Conservation (phyloP, 2,113 vertebrate genomes). For the Holacanthus passer region DNA sequence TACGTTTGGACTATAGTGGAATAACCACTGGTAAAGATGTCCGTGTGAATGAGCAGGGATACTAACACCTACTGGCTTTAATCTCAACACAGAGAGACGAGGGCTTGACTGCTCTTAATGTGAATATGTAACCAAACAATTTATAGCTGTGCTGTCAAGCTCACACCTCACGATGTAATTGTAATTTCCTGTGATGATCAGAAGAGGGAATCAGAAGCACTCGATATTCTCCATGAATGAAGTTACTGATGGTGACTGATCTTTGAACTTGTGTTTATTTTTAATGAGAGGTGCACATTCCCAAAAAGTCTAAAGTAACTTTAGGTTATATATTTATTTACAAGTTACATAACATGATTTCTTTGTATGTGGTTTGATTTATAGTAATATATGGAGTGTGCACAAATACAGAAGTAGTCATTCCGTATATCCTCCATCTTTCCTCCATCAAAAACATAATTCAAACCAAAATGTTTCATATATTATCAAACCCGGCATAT, state of each 20-base stretch:
- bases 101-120: slow-evolving; percentile 34
- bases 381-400: not conserved
- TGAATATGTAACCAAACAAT: slow-evolving; percentile 47
- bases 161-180: not conserved
- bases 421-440: not conserved
- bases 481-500: slow-evolving; percentile 7
- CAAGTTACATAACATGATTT: not conserved
- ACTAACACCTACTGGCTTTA: slow-evolving; percentile 50
- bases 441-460: not conserved
- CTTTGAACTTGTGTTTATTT: not conserved
- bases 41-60: not conserved
- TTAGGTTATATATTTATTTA: not conserved
- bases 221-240: not conserved
- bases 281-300: not conserved
- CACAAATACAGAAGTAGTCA: not conserved
- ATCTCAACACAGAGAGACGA: slow-evolving; percentile 36
- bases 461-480: not conserved
- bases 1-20: slow-evolving; percentile 21
- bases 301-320: not conserved
- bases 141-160: not conserved
- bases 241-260: not conserved
- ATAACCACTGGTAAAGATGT: slow-evolving; percentile 28
- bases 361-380: slow-evolving; percentile 5
- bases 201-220: slow-evolving; percentile 62
- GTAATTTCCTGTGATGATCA: slow-evolving; percentile 36